Conservation (phyloP, 2,113 vertebrate species). For the Panthera tigris region DNA sequence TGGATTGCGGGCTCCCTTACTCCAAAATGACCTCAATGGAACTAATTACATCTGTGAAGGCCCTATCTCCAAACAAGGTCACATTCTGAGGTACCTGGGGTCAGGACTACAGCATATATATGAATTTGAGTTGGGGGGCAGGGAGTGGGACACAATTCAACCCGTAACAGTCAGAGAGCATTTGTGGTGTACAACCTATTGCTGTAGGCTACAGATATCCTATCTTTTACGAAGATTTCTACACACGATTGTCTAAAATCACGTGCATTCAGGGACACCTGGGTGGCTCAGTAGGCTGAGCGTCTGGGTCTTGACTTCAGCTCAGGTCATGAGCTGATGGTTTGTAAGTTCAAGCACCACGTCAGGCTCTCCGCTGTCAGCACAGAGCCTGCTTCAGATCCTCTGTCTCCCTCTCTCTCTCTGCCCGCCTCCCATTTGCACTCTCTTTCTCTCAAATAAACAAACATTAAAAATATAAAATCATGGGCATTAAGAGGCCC, state of each 20-base stretch:
- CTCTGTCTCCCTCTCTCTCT: no score
- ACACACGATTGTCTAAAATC: not conserved
- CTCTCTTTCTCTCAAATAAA: no score
- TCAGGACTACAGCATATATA: not conserved
- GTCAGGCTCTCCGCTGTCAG: no score
- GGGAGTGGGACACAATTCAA: not conserved
- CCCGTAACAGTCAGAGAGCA: not conserved
- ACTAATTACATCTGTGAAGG: not conserved
- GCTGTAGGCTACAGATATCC: not conserved
- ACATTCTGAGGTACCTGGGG: not conserved
- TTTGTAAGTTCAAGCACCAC: no score
- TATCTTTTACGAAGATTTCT: not conserved
- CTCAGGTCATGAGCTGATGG: no score
- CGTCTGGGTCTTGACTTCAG: no score
- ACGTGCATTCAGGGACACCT: no score
- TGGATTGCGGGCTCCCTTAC: not conserved
- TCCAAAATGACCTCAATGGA: not conserved
- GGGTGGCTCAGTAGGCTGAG: no score
- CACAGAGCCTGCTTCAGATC: no score
- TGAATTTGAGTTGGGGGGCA: not conserved
- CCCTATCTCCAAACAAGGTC: not conserved
- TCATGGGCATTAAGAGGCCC: not conserved
- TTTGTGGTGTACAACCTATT: not conserved
- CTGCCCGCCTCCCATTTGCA: no score
- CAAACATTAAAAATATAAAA: no score